These are phyloP conservation scores for Oryzias sinensis DNA, from an alignment of 2,797 vertebrate species.

Conservation along the genomic window DNA sequence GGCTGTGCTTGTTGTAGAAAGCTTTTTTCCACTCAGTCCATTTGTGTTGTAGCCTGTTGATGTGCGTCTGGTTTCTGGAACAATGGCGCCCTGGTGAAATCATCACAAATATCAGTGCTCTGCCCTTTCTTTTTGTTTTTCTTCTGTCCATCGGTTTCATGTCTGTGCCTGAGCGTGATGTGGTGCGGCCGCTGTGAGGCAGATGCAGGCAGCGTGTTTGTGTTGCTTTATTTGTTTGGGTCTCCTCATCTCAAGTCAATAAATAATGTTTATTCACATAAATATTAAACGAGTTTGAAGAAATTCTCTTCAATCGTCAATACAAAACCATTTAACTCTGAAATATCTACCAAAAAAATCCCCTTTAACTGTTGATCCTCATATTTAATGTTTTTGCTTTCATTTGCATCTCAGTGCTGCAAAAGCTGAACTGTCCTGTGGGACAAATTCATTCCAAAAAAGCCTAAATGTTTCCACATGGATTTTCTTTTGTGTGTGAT, in stretches of 20 bases:
- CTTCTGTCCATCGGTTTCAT: slow-evolving; percentile 21
- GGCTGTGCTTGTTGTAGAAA: neutral
- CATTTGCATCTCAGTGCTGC: slow-evolving; percentile 30
- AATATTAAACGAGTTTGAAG: slow-evolving; percentile 35
- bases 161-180: slow-evolving; percentile 40
- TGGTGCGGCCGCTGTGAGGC: slow-evolving; percentile 41
- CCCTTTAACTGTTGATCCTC: neutral
- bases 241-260: slow-evolving; percentile 17
- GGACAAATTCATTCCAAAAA: slow-evolving; percentile 49
- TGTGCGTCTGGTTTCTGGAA: neutral
- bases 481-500: neutral
- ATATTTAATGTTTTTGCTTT: neutral
- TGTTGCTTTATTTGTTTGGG: slow-evolving; percentile 11
- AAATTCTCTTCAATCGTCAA: slow-evolving; percentile 12
- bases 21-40: too few relatives aligned
- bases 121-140: neutral
- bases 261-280: slow-evolving; percentile 38
- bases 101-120: slow-evolving; percentile 23
- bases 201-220: slow-evolving; percentile 9
- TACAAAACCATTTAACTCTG: neutral
- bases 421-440: slow-evolving; percentile 37
- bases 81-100: slow-evolving; percentile 26
- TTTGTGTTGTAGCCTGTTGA: too few relatives aligned
- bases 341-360: slow-evolving; percentile 1
- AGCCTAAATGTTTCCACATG: slow-evolving; percentile 30